Evolutionary conservation across 1,140 invertebrate genomes (phyloP).

Genomic region (Sycobia sp.): DNA sequence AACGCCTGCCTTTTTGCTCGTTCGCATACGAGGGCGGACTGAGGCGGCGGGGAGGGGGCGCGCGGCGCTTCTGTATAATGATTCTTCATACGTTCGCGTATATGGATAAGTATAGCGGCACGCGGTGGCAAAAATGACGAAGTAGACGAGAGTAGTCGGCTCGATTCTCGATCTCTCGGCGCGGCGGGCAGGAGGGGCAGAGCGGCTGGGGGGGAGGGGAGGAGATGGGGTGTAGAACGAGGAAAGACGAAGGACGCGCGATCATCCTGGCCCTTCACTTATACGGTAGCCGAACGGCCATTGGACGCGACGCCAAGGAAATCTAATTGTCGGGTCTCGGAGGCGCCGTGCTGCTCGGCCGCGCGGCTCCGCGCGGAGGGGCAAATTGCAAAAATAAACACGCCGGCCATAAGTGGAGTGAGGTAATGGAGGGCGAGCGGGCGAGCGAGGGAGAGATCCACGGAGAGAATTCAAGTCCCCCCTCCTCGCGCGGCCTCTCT

Average conservation of each 20-base stretch:
- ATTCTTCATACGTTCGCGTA: not conserved
- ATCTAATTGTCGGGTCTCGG: constrained; percentile 61
- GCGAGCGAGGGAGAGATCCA: constrained; percentile 30
- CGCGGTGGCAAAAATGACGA: constrained; percentile 5
- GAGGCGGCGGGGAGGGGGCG: not conserved
- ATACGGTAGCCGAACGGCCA: constrained; percentile 57
- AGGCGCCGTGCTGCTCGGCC: constrained; percentile 42
- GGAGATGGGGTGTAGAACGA: constrained; percentile 6
- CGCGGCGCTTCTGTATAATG: not conserved
- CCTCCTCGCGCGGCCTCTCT: constrained; percentile 20
- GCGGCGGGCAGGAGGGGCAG: too few relatives aligned
- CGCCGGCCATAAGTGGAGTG: constrained; percentile 40
- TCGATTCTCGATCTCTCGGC: constrained; percentile 29
- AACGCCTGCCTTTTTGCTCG: not conserved
- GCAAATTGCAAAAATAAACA: constrained; percentile 63
- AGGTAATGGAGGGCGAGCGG: constrained; percentile 41
- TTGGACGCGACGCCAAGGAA: constrained; percentile 46
- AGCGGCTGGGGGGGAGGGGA: constrained; percentile 7
- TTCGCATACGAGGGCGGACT: not conserved
- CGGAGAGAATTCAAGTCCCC: constrained; percentile 31
- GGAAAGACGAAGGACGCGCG: constrained; percentile 19
- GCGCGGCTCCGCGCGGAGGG: constrained; percentile 34
- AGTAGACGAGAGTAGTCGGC: constrained; percentile 15
- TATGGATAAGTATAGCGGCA: not conserved
- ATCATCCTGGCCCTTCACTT: constrained; percentile 50